Evolutionary conservation across 2,113 vertebrate genomes (phyloP), one percentile per base, ranked within the genome.

Genomic region (Miniopterus natalensis): DNA sequence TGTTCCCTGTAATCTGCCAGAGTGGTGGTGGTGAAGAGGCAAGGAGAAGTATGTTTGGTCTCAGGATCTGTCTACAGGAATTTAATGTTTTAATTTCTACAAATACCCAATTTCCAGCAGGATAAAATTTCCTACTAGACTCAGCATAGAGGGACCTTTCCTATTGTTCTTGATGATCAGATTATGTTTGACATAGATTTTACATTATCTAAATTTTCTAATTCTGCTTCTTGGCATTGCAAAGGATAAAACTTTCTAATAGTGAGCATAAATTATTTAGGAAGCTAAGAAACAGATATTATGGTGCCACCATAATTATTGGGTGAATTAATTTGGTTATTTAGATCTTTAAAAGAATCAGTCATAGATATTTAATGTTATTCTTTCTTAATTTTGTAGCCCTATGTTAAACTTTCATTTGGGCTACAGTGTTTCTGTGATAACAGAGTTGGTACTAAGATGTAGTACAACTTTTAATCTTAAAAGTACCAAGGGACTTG

Each of bases 311-410:
- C 5, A 0, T 80, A 74, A 23, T 83, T 77, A 14, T 88, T 68
- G 78, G 51, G 73, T 63, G 21, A 45, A 74, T 40, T 36, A 5
- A 75, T 45, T 59, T 87, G n/a, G 18, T 75, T 74, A 49, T 42
- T 86, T 79, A 92, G 65, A 88, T 21, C 3, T 75, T 90, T 87
- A 87, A 80, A 86, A 90, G 8, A 49, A 59, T 65, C 15, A 59
- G 42, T 42, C 20, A 36, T 23, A 29, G 29, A 10, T 68, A 63
- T 42, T 92, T 61, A 87, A 59, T 96, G 47, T 80, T 51, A 59
- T 88, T 86, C 18, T 78, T 90, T 81, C 51, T 92, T 25, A 80
- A 61, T 78, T 80, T 57, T 40, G 8, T 74, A 75, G 21, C 51
- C n/a, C 3, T 51, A 0, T n/a, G 2, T 75, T 71, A 59, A 31